Evolutionary conservation across 2,113 vertebrate genomes (phyloP).

Genomic region (Prinia subflava): DNA sequence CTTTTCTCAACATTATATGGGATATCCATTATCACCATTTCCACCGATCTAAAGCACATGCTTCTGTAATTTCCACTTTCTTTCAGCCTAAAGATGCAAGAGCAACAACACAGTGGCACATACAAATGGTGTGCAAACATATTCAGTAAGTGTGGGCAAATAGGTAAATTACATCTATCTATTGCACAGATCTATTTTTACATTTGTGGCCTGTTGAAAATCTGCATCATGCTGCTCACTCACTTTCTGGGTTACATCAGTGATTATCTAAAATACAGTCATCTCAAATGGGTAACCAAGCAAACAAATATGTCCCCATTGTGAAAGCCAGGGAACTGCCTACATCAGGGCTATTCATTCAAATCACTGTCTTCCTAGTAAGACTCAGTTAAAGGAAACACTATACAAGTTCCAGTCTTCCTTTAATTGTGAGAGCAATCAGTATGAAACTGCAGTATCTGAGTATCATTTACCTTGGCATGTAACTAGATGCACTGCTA

Average conservation of each 20-base stretch:
- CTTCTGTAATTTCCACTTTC: background rate
- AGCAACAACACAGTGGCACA: background rate
- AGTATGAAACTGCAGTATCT: background rate
- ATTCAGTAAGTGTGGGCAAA: background rate
- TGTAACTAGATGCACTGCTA: background rate
- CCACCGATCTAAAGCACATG: background rate
- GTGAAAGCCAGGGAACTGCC: background rate
- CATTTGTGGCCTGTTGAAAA: background rate
- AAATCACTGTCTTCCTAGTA: background rate
- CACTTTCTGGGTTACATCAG: background rate
- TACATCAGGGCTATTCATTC: background rate
- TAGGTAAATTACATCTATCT: background rate
- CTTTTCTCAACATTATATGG: background rate
- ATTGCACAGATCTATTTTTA: background rate
- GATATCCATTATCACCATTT: background rate
- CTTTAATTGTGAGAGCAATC: background rate
- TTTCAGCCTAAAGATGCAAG: background rate
- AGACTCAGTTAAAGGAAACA: background rate
- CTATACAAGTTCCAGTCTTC: background rate
- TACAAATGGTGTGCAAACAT: background rate
- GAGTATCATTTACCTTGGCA: background rate
- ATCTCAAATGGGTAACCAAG: constrained; percentile 28
- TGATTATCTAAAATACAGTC: constrained; percentile 22
- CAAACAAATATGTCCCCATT: constrained; percentile 27
- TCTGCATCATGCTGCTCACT: background rate